A percentile compares a stretch with the other conserved stretches of the same genome.
Conservation (phyloP, 2,888 invertebrate genomes). For the Rotaria sp. region DNA sequence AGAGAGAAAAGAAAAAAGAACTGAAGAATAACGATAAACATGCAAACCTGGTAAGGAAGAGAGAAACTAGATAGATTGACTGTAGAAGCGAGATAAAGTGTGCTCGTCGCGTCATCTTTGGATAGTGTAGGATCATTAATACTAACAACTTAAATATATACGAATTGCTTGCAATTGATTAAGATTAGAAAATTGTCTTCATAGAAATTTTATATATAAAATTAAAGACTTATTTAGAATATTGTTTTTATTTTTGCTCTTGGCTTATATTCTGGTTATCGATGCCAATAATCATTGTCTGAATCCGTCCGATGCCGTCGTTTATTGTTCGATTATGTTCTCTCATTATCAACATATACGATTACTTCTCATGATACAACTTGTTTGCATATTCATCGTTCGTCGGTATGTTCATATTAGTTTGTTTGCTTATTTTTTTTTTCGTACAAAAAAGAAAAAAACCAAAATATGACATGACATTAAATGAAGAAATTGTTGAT, state of each 20-base stretch:
- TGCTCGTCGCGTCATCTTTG: neutral
- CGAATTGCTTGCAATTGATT: neutral
- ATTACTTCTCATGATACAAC: neutral
- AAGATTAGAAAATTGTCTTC: neutral
- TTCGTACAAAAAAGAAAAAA: neutral
- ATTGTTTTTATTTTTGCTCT: neutral
- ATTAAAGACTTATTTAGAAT: neutral
- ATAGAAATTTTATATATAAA: neutral
- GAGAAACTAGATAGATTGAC: neutral
- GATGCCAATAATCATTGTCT: neutral
- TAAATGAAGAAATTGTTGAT: too few species aligned
- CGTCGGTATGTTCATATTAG: neutral
- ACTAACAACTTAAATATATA: neutral
- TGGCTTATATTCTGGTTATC: neutral
- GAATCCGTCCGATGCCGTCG: constrained; percentile 2
- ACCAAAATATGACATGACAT: too few species aligned
- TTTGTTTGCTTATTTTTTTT: neutral
- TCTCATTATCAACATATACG: neutral
- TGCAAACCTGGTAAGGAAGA: too few species aligned
- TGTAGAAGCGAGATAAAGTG: neutral
- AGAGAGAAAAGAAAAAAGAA: too few species aligned
- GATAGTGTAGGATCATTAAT: neutral
- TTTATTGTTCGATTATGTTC: constrained; percentile 10
- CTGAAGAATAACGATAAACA: too few species aligned
- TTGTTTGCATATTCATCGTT: neutral